Conservation (phyloP, 64 coral and sea anemone genomes). For the Pocillopora damicornis region DNA sequence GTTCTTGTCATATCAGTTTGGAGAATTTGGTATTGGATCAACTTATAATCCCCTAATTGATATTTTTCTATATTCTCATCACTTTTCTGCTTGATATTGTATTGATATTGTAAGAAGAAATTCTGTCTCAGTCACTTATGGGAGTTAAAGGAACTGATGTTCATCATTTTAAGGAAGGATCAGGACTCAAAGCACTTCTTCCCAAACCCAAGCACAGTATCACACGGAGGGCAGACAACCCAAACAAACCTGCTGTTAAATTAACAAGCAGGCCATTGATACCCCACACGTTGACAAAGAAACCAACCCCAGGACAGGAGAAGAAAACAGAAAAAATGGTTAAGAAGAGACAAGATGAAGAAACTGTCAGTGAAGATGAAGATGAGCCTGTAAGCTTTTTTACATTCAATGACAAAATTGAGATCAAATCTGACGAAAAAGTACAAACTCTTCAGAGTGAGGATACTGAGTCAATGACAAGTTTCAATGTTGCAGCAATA, state of each 20-base stretch:
- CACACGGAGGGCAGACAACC: conserved; percentile 68
- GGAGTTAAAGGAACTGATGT: background rate
- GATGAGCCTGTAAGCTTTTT: conserved; percentile 79
- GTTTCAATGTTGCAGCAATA: background rate
- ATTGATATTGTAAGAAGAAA: too few species aligned
- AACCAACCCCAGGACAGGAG: conserved; percentile 20
- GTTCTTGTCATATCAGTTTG: too few species aligned
- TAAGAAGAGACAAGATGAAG: conserved; percentile 25
- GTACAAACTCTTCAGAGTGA: background rate
- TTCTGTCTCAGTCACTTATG: too few species aligned
- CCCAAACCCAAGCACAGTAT: conserved; percentile 97
- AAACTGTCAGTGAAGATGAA: conserved; percentile 58
- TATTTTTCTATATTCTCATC: too few species aligned
- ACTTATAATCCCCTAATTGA: too few species aligned
- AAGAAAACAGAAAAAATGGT: conserved; percentile 25
- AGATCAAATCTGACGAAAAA: conserved; percentile 11
- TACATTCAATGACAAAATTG: conserved; percentile 65
- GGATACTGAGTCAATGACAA: background rate
- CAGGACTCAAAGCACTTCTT: conserved; percentile 77
- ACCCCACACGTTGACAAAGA: conserved; percentile 82
- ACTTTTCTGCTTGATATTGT: too few species aligned
- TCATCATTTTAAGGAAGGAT: conserved; percentile 59
- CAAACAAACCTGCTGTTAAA: conserved; percentile 82
- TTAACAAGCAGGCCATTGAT: conserved; percentile 86
- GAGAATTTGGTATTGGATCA: too few species aligned